These are phyloP conservation scores for Leucania comma DNA, from an alignment of 2,888 invertebrate genomes.

Conservation along the genomic window DNA sequence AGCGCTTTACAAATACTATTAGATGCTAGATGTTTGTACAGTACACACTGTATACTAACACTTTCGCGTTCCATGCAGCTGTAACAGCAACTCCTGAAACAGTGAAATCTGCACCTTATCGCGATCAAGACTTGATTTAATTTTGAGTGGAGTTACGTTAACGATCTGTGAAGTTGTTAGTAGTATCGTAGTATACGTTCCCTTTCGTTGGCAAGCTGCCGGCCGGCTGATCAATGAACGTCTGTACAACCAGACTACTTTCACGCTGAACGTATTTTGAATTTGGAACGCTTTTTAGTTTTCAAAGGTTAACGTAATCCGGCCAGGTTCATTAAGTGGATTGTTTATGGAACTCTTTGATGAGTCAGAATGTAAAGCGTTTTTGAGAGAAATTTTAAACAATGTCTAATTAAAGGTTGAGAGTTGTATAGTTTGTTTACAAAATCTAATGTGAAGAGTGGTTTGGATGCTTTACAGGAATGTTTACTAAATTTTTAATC, in stretches of 20 bases:
- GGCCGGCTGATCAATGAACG: constrained; percentile 85
- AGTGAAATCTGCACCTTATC: constrained; percentile 51
- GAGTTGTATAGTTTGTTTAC: constrained; percentile 28
- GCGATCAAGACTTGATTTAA: constrained; percentile 19
- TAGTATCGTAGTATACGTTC: constrained; percentile 76
- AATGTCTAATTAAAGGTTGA: constrained; percentile 36
- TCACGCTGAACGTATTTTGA: constrained; percentile 80
- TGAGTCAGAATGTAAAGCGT: constrained; percentile 47
- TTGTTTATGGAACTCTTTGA: constrained; percentile 60
- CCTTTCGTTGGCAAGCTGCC: constrained; percentile 85
- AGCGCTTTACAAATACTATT: constrained; percentile 73
- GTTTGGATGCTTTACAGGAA: constrained; percentile 13
- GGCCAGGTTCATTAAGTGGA: constrained; percentile 62
- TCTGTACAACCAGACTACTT: constrained; percentile 84
- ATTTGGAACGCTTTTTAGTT: constrained; percentile 69
- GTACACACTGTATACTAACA: constrained; percentile 66
- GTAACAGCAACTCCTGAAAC: constrained; percentile 22
- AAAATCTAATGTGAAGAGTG: constrained; percentile 16
- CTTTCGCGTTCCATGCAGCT: constrained; percentile 26
- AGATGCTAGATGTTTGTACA: constrained; percentile 66
- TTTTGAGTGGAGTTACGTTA: constrained; percentile 50
- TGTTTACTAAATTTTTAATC: background rate
- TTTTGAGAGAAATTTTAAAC: constrained; percentile 39
- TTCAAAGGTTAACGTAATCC: constrained; percentile 64
- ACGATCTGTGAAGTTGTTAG: constrained; percentile 39